Evolutionary conservation across 2,888 invertebrate species (phyloP), one percentile per base, ranked within the genome.

Genomic region (Blomia tropicalis): DNA sequence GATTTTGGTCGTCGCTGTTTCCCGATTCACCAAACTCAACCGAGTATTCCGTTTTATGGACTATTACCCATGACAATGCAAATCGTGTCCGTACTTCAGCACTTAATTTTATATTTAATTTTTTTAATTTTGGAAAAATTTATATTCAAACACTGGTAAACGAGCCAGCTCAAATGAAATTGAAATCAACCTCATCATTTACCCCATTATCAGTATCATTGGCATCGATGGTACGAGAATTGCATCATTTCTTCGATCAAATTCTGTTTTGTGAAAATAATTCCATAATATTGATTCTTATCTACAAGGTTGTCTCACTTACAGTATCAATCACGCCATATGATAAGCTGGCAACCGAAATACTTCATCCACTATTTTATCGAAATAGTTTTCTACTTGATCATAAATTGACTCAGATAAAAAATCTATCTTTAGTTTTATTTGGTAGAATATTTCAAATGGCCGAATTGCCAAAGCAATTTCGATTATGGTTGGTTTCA

Each of bases 1-100:
- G 63, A 3, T 63, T 59, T 53, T 63, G 63, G 63, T 63, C 63
- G 32, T 63, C 59, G n/a, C 23, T 63, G n/a, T 56, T 56, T 56
- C 56, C 56, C 4, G 56, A 56, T 56, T 23, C 31, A 5, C 25
- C 56, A 7, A 36, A 36, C 14, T 3, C 2, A 59, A 25, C 59
- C 2, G 25, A 51, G 30, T 51, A 27, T 23, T 59, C 58, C 29
- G 27, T 53, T 29, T 29, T 63, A 30, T 36, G 25, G 29, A 44
- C 47, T 0, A 51, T 63, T 36, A 4, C 23, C 2, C 60, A 44
- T 29, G 63, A 63, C 23, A 44, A 27, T 2, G 60, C 63, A 1
- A 17, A 29, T 4, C n/a, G 36, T 22, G 63, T 47, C 2, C 59
- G 58, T 22, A 5, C 47, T 11, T 63, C 59, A 17, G 58, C 63